These are phyloP conservation scores for Drosophila arizonae DNA, from an alignment of 1,140 invertebrate genomes.

Conservation along the genomic window DNA sequence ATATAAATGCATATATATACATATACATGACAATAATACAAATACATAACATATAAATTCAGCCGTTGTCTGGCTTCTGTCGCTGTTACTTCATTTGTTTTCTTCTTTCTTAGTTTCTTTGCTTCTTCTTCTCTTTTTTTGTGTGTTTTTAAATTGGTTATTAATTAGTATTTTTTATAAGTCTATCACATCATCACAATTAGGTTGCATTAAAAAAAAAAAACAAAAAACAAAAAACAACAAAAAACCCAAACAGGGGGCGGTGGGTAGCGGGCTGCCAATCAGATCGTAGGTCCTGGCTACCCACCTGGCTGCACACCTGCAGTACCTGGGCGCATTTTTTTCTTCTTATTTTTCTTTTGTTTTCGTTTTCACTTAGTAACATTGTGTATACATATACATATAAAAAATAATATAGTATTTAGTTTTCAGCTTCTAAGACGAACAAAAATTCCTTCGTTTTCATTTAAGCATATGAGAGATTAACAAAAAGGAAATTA, in stretches of 20 bases:
- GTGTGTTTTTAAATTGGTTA: conserved; percentile 63
- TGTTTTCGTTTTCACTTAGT: conserved; percentile 41
- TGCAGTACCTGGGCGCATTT: conserved; percentile 23
- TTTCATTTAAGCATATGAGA: conserved; percentile 33
- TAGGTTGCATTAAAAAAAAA: conserved; percentile 59
- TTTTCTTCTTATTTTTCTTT: neutral
- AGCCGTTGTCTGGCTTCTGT: conserved; percentile 29
- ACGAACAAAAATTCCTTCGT: conserved; percentile 8
- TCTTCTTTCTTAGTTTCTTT: conserved; percentile 1
- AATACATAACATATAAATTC: conserved; percentile 72
- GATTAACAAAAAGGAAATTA: conserved; percentile 33
- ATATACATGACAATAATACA: conserved; percentile 66
- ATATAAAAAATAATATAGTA: conserved; percentile 60
- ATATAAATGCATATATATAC: conserved; percentile 33
- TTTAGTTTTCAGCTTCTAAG: conserved; percentile 46
- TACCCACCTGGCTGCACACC: neutral
- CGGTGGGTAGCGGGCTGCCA: neutral
- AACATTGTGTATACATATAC: conserved; percentile 63
- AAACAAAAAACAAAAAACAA: conserved; percentile 33
- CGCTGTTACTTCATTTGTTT: conserved; percentile 27
- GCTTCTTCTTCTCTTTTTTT: conserved; percentile 18
- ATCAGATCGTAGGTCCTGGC: no score
- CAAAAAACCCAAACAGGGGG: conserved; percentile 20
- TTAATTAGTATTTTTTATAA: conserved; percentile 77
- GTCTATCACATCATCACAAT: conserved; percentile 81